Base-by-base conservation (phyloP, 2,888 invertebrate species). In the Pomacea canaliculata region DNA sequence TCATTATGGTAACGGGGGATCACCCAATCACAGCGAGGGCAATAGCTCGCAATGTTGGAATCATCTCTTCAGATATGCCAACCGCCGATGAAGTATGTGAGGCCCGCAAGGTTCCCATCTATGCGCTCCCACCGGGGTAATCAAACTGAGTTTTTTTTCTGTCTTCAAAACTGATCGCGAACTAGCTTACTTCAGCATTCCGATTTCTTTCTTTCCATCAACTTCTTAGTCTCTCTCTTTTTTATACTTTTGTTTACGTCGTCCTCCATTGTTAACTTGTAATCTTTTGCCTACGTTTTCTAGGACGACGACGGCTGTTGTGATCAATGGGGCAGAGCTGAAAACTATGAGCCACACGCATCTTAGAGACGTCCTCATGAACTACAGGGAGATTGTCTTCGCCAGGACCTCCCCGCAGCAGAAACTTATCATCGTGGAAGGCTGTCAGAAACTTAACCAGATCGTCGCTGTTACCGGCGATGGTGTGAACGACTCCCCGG, bases 381-480 rank as follows among this genome's bases (percentile, higher is more conserved):
- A 95, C 91, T 97, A 98, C 92, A 95, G 96, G 76, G 97, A 98
- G 93, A 98, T 98, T 90, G 97, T 98, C 86, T 97, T 97, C 92
- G 97, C 97, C 82, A 95, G 97, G 88, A 97, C 97, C 37, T 97
- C 97, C 70, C 97, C 97, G 19, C 91, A 91, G 90, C 97, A 97
- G 93, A 98, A 98, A 92, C 93, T 97, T 92, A 93, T 93, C 85
- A 94, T 94, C 84, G 93, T 94, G 4, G 96, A 96, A 91, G 96
- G 95, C 66, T 95, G 95, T 87, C 96, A 96, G 89, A 92, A 94
- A 70, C 92, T 93, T 67, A 95, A 95, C 96, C 96, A 76, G 95
- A 96, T n/a, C 4, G 96, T 96, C 75, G 95, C 96, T 16, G 96
- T 96, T 0, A 96, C 96, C 49, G 96, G 96, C 0, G 96, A 96